phyloP scores from a whole-genome alignment of 2,113 vertebrate species.

The Corydoras maculifer region DNA sequence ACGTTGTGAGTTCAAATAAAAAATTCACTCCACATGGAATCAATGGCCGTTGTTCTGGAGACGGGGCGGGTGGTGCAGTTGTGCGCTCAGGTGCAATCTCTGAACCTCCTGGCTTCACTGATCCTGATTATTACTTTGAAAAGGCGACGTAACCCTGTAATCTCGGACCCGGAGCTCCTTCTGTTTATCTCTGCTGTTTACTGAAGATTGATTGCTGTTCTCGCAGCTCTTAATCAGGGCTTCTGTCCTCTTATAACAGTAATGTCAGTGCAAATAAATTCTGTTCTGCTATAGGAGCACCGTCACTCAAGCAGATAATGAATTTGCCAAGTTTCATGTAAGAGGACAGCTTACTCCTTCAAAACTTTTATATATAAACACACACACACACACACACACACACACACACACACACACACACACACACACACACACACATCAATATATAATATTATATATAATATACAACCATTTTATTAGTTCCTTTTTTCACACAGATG shows the following conservation, averaged over 20 bases:
- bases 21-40: neutral
- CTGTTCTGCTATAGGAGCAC: neutral
- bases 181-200: conserved; percentile 17
- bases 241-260: conserved; percentile 3
- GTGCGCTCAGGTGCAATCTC: conserved; percentile 7
- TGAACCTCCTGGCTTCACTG: conserved; percentile 25
- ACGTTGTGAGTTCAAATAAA: neutral
- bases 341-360: neutral
- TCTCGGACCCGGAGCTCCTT: conserved; percentile 7
- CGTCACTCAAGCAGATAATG: conserved; percentile 9
- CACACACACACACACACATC: too few relatives aligned
- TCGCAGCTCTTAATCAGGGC: conserved; percentile 9
- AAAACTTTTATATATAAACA: neutral
- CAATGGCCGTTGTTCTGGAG: neutral
- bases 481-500: too few relatives aligned
- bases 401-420: too few relatives aligned
- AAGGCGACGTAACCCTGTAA: neutral
- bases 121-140: conserved; percentile 20
- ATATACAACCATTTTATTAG: too few relatives aligned
- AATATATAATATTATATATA: too few relatives aligned
- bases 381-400: neutral
- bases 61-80: neutral
- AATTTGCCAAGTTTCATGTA: conserved; percentile 11
- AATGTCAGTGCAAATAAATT: conserved; percentile 5
- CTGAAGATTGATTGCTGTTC: conserved; percentile 19